Evolutionary conservation across 92 coral and sea anemone species (phyloP), one percentile per base, ranked within the genome.

Genomic region (Porites cylindrica): DNA sequence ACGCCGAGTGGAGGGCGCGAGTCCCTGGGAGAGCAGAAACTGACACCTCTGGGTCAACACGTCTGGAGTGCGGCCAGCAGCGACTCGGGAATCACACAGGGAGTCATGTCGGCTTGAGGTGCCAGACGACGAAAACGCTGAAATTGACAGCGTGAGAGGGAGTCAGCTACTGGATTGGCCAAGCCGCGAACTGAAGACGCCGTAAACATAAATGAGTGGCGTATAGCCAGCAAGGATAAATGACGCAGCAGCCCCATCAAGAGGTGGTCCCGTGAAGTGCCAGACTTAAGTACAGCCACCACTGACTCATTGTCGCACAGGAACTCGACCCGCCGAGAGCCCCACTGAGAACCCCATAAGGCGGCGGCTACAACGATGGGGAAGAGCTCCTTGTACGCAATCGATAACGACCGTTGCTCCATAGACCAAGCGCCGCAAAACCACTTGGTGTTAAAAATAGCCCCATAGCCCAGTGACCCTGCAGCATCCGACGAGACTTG

Each of bases 221-320:
- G 24, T 23, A 23, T 23, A 23, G 24, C 24, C 24, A 23, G 24
- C 24, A 23, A 23, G 24, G 24, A 23, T 18, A 50, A 43, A 19
- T 3, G 47, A 56, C 66, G 16, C 54, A 81, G 26, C 59, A 53
- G 6, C 12, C 1, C 9, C 90, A 86, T 86, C 10, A 70, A 10
- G 18, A 3, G 20, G 29, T 1, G 73, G 62, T 74, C 78, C 66
- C 26, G 14, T 11, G 66, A 76, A 1, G 66, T 53, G 14, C 80
- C 80, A 52, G 86, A 80, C 23, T 74, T 80, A 11, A 87, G 74
- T 5, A 87, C 65, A 29, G 79, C 86, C 64, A 86, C 90, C 65
- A 86, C 85, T 10, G 90, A 82, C 47, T 73, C 50, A 59, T 77
- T 87, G 72, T 87, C 86, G n/a, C 43, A 79, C 51, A 69, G 11